Percentiles rank a stretch among this genome's conserved stretches.
These are phyloP conservation scores for Galaxias olidus DNA, from an alignment of 2,797 vertebrate species.

Conservation along the genomic window DNA sequence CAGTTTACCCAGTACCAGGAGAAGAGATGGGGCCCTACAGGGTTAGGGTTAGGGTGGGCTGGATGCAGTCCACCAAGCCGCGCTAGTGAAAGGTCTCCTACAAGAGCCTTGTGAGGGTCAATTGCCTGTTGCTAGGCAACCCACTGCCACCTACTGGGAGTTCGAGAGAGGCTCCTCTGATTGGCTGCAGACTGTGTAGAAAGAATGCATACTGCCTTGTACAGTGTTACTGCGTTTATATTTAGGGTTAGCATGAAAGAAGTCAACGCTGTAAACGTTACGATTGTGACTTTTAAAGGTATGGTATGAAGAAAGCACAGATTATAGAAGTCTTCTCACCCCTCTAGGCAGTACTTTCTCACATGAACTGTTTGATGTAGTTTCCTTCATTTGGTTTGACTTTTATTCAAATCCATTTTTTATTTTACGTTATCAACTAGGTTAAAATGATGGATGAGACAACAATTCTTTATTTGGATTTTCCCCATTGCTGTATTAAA, in stretches of 20 bases:
- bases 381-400: constrained; percentile 13
- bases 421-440: not conserved
- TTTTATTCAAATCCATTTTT: not conserved
- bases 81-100: not conserved
- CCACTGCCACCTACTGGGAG: constrained; percentile 12
- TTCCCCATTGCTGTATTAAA: no score
- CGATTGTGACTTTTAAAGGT: no score
- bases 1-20: no score
- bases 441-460: no score
- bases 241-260: constrained; percentile 22
- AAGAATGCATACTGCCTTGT: constrained; percentile 12
- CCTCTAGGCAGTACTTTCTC: constrained; percentile 32
- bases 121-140: constrained; percentile 8
- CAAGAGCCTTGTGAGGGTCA: constrained; percentile 13
- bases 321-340: constrained; percentile 33
- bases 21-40: no score
- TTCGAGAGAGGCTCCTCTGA: constrained; percentile 25
- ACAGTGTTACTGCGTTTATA: constrained; percentile 41
- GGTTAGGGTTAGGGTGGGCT: no score
- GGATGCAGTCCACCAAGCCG: not conserved
- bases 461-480: no score
- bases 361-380: no score
- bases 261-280: constrained; percentile 73
- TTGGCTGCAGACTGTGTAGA: constrained; percentile 37
- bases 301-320: no score